A percentile compares a stretch with the other conserved stretches of the same genome.
Conservation (phyloP, 2,888 invertebrate species). For the Drosophila borborema region DNA sequence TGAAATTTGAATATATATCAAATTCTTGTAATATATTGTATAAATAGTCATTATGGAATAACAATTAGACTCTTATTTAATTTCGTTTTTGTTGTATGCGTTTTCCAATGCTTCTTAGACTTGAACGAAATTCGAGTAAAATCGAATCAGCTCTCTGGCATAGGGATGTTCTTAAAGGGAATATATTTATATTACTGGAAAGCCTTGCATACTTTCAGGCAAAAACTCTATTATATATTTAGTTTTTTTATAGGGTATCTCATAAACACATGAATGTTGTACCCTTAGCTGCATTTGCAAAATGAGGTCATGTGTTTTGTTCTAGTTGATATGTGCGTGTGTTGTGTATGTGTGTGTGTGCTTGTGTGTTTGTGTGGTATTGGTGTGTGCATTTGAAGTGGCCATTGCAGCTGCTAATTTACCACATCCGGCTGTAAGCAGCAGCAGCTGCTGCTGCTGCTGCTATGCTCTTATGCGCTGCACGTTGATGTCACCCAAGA, state of each 20-base stretch:
- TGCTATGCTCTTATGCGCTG: constrained; percentile 17
- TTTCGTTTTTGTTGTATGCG: too few relatives aligned
- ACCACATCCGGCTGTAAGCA: constrained; percentile 69
- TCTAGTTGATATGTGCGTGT: constrained; percentile 9
- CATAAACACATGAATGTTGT: constrained; percentile 4
- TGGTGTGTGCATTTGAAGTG: constrained; percentile 44
- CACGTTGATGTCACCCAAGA: constrained; percentile 44
- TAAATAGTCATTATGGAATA: too few relatives aligned
- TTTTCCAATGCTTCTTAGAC: too few relatives aligned
- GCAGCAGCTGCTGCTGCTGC: constrained; percentile 21
- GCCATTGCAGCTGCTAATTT: constrained; percentile 67
- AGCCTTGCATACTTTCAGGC: not conserved
- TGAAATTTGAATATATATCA: too few relatives aligned
- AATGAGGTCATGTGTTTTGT: constrained; percentile 59
- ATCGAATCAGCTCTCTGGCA: too few relatives aligned
- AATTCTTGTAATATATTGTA: too few relatives aligned
- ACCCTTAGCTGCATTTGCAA: constrained; percentile 19
- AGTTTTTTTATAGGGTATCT: constrained; percentile 28
- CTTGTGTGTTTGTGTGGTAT: not conserved
- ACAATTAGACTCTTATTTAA: too few relatives aligned
- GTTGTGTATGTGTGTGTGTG: not conserved
- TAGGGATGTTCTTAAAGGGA: too few relatives aligned
- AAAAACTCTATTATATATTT: not conserved
- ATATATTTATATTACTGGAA: too few relatives aligned
- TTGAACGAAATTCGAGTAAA: too few relatives aligned